phyloP scores from a whole-genome alignment of 2,113 vertebrate species.

The Crocuta crocuta region DNA sequence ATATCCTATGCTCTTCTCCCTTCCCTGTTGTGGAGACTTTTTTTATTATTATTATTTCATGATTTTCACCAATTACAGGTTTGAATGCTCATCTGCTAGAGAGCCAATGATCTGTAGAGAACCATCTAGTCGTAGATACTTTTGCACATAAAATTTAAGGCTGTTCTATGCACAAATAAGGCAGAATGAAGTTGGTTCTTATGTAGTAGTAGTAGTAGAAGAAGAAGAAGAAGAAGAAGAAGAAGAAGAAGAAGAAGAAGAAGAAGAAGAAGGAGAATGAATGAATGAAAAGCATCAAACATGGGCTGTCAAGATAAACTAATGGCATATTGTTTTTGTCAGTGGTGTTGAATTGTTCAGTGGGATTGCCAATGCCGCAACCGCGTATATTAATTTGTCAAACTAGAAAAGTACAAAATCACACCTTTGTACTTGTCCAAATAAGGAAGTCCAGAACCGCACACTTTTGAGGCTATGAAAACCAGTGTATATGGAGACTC shows the following conservation, averaged over 20 bases:
- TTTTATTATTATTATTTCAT: not conserved
- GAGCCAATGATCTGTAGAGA: not conserved
- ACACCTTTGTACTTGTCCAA: conserved; percentile 68
- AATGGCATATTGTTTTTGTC: not conserved
- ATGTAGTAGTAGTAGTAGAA: too few relatives aligned
- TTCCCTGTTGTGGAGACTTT: not conserved
- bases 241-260: too few relatives aligned
- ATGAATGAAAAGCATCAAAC: not conserved
- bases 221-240: not conserved
- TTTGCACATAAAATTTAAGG: not conserved
- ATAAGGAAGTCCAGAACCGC: conserved; percentile 47
- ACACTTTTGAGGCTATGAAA: conserved; percentile 74
- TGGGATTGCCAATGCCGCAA: not conserved
- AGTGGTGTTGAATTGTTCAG: not conserved
- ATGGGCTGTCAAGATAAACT: conserved; percentile 1
- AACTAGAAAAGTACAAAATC: conserved; percentile 49
- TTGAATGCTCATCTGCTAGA: not conserved
- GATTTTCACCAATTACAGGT: not conserved
- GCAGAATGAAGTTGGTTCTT: not conserved
- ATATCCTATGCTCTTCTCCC: not conserved
- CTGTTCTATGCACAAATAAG: not conserved
- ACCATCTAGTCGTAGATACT: not conserved
- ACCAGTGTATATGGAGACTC: conserved; percentile 74
- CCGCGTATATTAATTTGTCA: conserved; percentile 70
- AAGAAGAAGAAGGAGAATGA: not conserved